These are phyloP conservation scores for Temnothorax rugatulus DNA, from an alignment of 2,888 invertebrate genomes.

Conservation along the genomic window DNA sequence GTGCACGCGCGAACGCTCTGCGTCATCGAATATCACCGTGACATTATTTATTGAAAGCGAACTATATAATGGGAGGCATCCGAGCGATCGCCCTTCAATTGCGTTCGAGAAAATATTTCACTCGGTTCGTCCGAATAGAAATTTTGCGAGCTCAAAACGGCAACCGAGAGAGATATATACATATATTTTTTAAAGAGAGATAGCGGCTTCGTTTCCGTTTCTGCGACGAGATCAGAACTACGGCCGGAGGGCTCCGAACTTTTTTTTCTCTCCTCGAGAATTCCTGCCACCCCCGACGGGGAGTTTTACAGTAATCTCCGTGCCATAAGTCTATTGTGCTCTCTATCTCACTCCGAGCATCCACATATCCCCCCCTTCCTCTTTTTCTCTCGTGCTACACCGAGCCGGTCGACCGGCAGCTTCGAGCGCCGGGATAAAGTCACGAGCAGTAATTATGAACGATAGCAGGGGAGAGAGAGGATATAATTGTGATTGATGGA, in stretches of 20 bases:
- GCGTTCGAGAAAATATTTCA: constrained; percentile 23
- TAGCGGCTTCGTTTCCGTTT: constrained; percentile 49
- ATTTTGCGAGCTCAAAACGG: not conserved
- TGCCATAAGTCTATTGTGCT: constrained; percentile 62
- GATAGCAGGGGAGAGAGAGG: constrained; percentile 81
- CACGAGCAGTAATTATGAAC: constrained; percentile 85
- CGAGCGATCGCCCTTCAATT: constrained; percentile 11
- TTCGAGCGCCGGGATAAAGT: constrained; percentile 81
- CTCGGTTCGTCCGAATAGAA: not conserved
- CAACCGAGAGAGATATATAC: constrained; percentile 1
- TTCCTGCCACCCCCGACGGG: constrained; percentile 36
- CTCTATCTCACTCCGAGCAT: constrained; percentile 11
- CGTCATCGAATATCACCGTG: constrained; percentile 47
- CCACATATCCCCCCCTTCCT: not conserved
- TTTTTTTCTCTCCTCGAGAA: constrained; percentile 56
- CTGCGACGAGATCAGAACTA: constrained; percentile 38
- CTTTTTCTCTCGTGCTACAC: constrained; percentile 44
- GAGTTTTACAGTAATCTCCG: constrained; percentile 63
- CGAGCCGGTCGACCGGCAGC: constrained; percentile 63
- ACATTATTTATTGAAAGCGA: constrained; percentile 41
- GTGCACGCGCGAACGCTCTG: constrained; percentile 42
- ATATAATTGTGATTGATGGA: constrained; percentile 86
- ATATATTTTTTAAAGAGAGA: constrained; percentile 29
- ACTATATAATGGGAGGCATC: not conserved
- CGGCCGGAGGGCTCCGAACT: constrained; percentile 58